Evolutionary conservation across 2,888 invertebrate species (phyloP).

Genomic region (Leptura quadrifasciata): DNA sequence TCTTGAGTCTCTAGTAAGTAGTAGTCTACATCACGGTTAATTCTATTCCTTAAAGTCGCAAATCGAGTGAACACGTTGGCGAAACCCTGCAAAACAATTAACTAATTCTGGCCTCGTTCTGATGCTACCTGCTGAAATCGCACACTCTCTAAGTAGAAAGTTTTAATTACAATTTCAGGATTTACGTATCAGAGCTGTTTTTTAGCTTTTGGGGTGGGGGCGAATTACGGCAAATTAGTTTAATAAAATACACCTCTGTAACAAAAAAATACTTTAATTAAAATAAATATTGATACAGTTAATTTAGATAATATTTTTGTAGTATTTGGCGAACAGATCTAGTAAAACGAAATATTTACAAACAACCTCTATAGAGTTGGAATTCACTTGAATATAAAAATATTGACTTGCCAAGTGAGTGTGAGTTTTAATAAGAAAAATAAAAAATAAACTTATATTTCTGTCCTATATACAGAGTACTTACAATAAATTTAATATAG

Average conservation of each 20-base stretch:
- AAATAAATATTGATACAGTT: background rate
- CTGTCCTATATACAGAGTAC: too few relatives aligned
- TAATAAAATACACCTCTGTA: background rate
- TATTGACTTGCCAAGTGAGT: too few relatives aligned
- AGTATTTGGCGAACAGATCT: too few relatives aligned
- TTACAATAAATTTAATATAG: too few relatives aligned
- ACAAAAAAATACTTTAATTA: background rate
- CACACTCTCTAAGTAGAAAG: background rate
- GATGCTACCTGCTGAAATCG: slow-evolving; percentile 4
- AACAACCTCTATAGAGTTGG: too few relatives aligned
- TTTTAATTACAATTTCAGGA: background rate
- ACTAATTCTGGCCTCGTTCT: slow-evolving; percentile 1
- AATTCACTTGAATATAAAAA: too few relatives aligned
- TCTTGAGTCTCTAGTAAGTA: too few relatives aligned
- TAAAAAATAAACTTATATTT: too few relatives aligned
- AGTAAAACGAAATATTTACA: too few relatives aligned
- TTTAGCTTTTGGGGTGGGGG: background rate
- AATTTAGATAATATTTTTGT: too few relatives aligned
- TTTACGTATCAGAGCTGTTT: background rate
- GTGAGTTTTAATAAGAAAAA: too few relatives aligned
- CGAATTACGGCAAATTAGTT: background rate
- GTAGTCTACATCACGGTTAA: background rate
- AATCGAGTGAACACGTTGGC: background rate
- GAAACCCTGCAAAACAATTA: background rate
- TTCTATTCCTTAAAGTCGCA: background rate